Conservation (phyloP, 2,888 invertebrate genomes). For the Oscheius sp. region DNA sequence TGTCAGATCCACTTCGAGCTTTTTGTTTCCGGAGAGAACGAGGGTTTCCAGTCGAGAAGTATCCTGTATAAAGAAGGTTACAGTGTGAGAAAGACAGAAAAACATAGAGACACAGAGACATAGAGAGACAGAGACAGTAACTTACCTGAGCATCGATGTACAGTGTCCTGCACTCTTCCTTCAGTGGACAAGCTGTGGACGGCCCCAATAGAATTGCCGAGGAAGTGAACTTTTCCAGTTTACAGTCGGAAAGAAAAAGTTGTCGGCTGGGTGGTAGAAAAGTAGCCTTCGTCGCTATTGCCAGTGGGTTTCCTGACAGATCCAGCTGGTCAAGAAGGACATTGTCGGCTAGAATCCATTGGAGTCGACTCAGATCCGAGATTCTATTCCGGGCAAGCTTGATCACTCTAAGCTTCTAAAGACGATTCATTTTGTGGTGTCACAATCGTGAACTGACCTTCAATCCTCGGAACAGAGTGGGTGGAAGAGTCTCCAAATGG, state of each 20-base stretch:
- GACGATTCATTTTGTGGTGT: background rate
- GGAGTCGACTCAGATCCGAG: constrained; percentile 52
- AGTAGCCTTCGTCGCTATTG: constrained; percentile 45
- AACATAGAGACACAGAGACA: no score
- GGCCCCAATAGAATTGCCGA: constrained; percentile 54
- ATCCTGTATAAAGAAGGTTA: background rate
- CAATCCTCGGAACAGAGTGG: constrained; percentile 58
- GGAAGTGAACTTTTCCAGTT: constrained; percentile 55
- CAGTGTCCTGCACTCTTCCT: constrained; percentile 33
- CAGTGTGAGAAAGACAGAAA: background rate
- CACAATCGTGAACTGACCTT: constrained; percentile 37
- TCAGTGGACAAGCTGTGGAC: constrained; percentile 22
- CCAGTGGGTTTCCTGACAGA: constrained; percentile 61
- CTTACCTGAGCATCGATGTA: constrained; percentile 31
- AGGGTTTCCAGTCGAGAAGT: constrained; percentile 48
- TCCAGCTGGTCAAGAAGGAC: constrained; percentile 61
- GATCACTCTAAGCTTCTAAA: constrained; percentile 38
- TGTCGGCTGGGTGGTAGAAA: constrained; percentile 59
- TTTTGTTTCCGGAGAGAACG: constrained; percentile 57
- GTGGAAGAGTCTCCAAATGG: constrained; percentile 59
- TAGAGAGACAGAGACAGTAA: background rate
- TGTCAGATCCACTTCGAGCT: constrained; percentile 49
- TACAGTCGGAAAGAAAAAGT: constrained; percentile 56
- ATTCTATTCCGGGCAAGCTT: constrained; percentile 62
- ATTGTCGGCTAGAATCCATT: constrained; percentile 58